These are phyloP conservation scores for Scaptomyza montana DNA, from an alignment of 1,140 invertebrate species.

Conservation along the genomic window DNA sequence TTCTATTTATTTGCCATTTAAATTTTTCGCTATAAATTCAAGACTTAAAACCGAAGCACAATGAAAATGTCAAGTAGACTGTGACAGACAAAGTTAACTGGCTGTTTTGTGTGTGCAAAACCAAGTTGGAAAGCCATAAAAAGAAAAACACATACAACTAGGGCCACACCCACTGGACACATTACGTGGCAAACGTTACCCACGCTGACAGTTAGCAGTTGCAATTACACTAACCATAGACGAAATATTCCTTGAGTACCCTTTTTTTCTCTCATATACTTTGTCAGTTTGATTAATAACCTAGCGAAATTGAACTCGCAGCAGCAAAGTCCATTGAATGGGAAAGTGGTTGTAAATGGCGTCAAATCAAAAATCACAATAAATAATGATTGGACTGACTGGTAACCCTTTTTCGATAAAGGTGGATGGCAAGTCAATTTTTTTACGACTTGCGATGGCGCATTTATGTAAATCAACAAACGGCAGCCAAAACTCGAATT, in stretches of 20 bases:
- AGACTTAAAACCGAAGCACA: constrained; percentile 4
- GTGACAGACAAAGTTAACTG: constrained; percentile 12
- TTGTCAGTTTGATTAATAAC: constrained; percentile 80
- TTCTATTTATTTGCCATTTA: background rate
- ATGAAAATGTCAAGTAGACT: constrained; percentile 12
- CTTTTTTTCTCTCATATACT: constrained; percentile 57
- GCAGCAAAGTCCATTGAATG: background rate
- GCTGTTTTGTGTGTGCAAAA: constrained; percentile 54
- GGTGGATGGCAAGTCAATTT: constrained; percentile 36
- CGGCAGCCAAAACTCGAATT: constrained; percentile 21
- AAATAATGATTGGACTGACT: constrained; percentile 59
- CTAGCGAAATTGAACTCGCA: constrained; percentile 24
- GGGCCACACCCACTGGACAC: constrained; percentile 2
- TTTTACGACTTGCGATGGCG: constrained; percentile 68
- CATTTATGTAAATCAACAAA: constrained; percentile 74
- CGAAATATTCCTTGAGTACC: background rate
- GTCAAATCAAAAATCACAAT: constrained; percentile 79
- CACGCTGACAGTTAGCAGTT: constrained; percentile 53
- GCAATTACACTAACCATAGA: constrained; percentile 41
- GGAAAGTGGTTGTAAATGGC: constrained; percentile 52
- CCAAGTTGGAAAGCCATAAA: constrained; percentile 43
- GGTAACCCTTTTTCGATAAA: constrained; percentile 50
- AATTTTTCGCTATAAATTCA: constrained; percentile 30
- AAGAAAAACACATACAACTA: background rate
- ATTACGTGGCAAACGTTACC: constrained; percentile 30